Conservation (phyloP, 2,888 invertebrate species). For the Sminthurinus aureus region DNA sequence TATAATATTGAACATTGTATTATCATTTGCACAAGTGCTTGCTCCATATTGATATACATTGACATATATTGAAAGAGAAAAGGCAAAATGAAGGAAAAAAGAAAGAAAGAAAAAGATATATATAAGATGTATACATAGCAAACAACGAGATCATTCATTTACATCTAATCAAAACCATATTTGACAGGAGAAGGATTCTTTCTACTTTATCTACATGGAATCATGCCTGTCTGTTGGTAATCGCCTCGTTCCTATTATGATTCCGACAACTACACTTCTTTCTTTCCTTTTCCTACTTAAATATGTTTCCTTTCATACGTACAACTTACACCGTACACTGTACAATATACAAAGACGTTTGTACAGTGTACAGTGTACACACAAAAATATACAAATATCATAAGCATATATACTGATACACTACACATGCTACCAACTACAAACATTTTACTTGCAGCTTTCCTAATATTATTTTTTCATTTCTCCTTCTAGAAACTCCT, state of each 20-base stretch:
- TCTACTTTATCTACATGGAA: slow-evolving; percentile 34
- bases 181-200: slow-evolving; percentile 36
- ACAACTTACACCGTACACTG: not conserved
- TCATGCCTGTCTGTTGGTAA: slow-evolving; percentile 34
- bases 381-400: too few relatives aligned
- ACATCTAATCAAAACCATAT: slow-evolving; percentile 32
- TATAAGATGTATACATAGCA: not conserved
- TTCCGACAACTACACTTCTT: slow-evolving; percentile 21
- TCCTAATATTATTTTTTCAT: not conserved
- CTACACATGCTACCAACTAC: not conserved
- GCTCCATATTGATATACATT: too few relatives aligned
- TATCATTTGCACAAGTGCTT: too few relatives aligned
- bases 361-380: not conserved
- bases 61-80: slow-evolving; percentile 3
- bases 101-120: not conserved
- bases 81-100: not conserved
- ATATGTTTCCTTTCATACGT: not conserved
- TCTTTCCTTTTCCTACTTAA: not conserved
- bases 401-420: too few relatives aligned
- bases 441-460: not conserved
- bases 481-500: not conserved
- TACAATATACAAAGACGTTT: too few relatives aligned
- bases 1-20: too few relatives aligned
- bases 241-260: slow-evolving; percentile 23
- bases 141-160: slow-evolving; percentile 28